Percentiles rank a stretch among this genome's conserved stretches.
These are phyloP conservation scores for Bubo blakistoni DNA, from an alignment of 2,113 vertebrate genomes.

Conservation along the genomic window DNA sequence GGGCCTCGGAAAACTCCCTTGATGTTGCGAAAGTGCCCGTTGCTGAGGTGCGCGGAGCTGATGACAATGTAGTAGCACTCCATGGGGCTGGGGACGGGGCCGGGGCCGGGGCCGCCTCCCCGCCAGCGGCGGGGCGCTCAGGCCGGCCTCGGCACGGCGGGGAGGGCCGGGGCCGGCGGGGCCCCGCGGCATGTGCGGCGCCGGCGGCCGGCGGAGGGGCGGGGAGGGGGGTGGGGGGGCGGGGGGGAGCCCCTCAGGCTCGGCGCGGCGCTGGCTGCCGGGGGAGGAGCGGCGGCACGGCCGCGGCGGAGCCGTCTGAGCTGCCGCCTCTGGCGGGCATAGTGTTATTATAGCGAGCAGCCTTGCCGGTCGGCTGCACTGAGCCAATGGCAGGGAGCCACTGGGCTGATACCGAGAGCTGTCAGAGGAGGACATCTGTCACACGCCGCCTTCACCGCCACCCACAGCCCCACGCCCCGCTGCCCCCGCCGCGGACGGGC, in stretches of 20 bases:
- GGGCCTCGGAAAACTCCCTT: constrained; percentile 97
- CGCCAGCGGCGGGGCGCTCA: neutral
- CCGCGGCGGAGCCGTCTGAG: constrained; percentile 45
- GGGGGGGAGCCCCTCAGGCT: neutral
- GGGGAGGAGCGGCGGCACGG: constrained; percentile 28
- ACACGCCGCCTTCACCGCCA: constrained; percentile 72
- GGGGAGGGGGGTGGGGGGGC: neutral
- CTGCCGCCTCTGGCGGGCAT: constrained; percentile 65
- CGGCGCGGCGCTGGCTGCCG: neutral
- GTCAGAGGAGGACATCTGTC: constrained; percentile 78
- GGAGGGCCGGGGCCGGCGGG: neutral
- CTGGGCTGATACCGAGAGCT: constrained; percentile 75
- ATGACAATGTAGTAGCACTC: constrained; percentile 99
- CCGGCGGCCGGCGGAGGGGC: neutral
- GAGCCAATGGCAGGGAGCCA: constrained; percentile 83
- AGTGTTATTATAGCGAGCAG: constrained; percentile 77
- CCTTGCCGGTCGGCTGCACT: constrained; percentile 76
- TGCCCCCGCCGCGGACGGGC: neutral
- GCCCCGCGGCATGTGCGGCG: neutral
- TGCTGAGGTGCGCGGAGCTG: constrained; percentile 95
- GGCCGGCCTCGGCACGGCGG: neutral
- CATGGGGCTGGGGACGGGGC: constrained; percentile 76
- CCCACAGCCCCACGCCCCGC: constrained; percentile 21
- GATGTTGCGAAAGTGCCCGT: constrained; percentile 97
- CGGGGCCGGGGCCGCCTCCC: constrained; percentile 46